These are phyloP conservation scores for Psix sp. DNA, from an alignment of 1,140 invertebrate species.

Conservation along the genomic window DNA sequence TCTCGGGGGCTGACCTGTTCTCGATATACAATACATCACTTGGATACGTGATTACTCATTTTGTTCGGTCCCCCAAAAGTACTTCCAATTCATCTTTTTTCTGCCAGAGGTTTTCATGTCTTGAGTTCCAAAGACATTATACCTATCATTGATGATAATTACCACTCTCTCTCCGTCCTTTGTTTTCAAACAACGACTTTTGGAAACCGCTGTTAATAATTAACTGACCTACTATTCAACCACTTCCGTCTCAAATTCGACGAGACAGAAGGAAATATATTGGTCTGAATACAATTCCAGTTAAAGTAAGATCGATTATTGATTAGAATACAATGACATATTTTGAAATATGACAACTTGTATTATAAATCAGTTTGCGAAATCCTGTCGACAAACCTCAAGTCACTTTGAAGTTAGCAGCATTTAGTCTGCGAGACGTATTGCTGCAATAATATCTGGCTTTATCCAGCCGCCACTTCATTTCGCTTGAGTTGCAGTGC, in stretches of 20 bases:
- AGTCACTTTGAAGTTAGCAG: too few relatives aligned
- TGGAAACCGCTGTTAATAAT: too few relatives aligned
- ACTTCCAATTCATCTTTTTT: constrained; percentile 41
- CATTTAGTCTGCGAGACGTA: neutral
- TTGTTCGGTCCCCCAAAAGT: constrained; percentile 35
- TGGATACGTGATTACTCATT: constrained; percentile 55
- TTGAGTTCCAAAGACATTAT: constrained; percentile 4
- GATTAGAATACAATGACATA: too few relatives aligned
- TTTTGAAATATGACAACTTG: too few relatives aligned
- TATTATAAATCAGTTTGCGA: too few relatives aligned
- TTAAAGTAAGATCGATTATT: too few relatives aligned
- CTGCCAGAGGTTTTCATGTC: constrained; percentile 18
- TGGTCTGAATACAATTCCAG: too few relatives aligned
- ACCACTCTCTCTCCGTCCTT: constrained; percentile 16
- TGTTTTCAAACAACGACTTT: too few relatives aligned
- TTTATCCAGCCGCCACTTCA: constrained; percentile 11
- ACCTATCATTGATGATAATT: constrained; percentile 25
- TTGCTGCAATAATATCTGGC: constrained; percentile 11
- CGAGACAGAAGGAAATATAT: too few relatives aligned
- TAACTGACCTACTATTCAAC: too few relatives aligned
- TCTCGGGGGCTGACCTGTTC: constrained; percentile 32
- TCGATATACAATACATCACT: constrained; percentile 45
- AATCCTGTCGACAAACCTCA: too few relatives aligned
- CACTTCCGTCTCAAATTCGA: too few relatives aligned
- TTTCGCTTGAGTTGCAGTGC: neutral